These are phyloP conservation scores for Rhamphomyia laevipes DNA, from an alignment of 2,888 invertebrate species.

Conservation along the genomic window DNA sequence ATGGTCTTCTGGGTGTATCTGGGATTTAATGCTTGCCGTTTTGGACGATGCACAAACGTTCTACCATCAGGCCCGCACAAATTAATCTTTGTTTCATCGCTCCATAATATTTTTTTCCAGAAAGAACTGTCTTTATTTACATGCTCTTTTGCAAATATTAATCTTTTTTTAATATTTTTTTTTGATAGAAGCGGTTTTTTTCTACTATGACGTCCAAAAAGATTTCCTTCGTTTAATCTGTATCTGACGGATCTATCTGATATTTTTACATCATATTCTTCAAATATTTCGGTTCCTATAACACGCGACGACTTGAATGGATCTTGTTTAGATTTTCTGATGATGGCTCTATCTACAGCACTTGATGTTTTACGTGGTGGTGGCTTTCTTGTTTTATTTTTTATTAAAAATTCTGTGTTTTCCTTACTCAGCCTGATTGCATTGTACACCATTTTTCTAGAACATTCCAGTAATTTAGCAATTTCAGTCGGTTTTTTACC, in stretches of 20 bases:
- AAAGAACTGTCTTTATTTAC: not conserved
- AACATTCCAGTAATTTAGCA: not conserved
- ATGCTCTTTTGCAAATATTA: not conserved
- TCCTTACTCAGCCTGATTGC: too few relatives aligned
- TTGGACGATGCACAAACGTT: not conserved
- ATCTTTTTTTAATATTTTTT: too few relatives aligned
- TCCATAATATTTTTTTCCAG: not conserved
- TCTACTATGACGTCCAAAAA: slow-evolving; percentile 1
- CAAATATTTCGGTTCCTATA: not conserved
- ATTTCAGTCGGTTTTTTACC: slow-evolving; percentile 1
- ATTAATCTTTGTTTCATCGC: too few relatives aligned
- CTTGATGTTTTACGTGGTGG: not conserved
- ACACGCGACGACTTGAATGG: not conserved
- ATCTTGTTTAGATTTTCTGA: too few relatives aligned
- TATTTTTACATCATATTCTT: not conserved
- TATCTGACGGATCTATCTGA: not conserved
- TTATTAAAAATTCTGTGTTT: not conserved
- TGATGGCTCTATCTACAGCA: too few relatives aligned
- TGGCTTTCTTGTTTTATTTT: not conserved
- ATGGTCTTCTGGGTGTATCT: slow-evolving; percentile 1
- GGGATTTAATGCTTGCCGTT: not conserved
- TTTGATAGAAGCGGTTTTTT: not conserved
- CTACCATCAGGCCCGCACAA: too few relatives aligned
- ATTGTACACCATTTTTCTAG: not conserved
- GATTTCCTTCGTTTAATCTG: not conserved